Percentiles rank a stretch among this genome's conserved stretches.
Evolutionary conservation across 2,888 invertebrate genomes (phyloP).

Genomic region (Dichetophora obliterata): DNA sequence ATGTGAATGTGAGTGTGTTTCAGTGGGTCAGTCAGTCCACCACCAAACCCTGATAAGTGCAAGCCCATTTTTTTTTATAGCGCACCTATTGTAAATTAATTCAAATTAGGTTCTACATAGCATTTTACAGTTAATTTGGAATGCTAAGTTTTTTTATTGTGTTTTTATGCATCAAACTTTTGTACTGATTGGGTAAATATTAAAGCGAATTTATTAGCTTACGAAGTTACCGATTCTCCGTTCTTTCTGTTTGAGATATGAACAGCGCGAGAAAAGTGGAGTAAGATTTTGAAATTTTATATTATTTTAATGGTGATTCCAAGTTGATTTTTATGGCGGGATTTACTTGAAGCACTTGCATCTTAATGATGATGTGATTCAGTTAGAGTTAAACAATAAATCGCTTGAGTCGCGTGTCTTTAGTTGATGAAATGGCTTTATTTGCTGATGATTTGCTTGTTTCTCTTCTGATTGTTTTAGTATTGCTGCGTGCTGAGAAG

Average conservation of each 20-base stretch:
- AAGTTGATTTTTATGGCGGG: too few species aligned
- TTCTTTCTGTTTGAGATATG: background rate
- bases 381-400: too few species aligned
- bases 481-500: conserved; percentile 60
- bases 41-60: too few species aligned
- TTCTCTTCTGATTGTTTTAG: conserved; percentile 50
- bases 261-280: background rate
- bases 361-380: too few species aligned
- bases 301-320: too few species aligned
- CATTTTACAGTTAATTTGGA: conserved; percentile 42
- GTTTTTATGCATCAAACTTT: conserved; percentile 9
- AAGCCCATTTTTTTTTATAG: background rate
- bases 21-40: too few species aligned
- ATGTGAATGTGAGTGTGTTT: conserved; percentile 62
- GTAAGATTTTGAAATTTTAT: too few species aligned
- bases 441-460: background rate
- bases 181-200: conserved; percentile 46
- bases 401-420: too few species aligned
- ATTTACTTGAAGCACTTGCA: too few species aligned
- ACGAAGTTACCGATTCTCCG: background rate
- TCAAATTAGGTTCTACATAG: conserved; percentile 35
- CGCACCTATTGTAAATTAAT: conserved; percentile 6
- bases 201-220: conserved; percentile 49
- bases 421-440: background rate
- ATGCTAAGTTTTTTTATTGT: conserved; percentile 38